Conservation (phyloP, 2,888 invertebrate species). For the Cyclophora albipunctata region DNA sequence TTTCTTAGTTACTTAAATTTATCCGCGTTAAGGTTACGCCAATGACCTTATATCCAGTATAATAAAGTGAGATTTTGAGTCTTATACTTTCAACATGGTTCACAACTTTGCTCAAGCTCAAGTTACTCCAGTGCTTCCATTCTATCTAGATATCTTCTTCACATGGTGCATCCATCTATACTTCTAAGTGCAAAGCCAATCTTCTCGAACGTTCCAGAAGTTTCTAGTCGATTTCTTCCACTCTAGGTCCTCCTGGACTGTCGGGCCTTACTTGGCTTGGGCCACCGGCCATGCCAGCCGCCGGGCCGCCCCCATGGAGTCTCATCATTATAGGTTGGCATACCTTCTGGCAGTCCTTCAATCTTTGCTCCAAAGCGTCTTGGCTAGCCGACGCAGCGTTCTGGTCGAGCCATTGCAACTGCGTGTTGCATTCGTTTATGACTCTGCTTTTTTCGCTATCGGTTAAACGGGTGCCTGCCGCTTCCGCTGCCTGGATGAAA, state of each 20-base stretch:
- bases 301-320: constrained; percentile 77
- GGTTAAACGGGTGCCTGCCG: constrained; percentile 79
- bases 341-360: constrained; percentile 83
- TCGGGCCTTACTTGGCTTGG: constrained; percentile 40
- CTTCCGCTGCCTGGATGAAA: constrained; percentile 74
- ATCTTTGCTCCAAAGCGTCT: constrained; percentile 84
- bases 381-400: constrained; percentile 77
- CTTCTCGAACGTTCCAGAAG: too few relatives aligned
- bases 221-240: constrained; percentile 79
- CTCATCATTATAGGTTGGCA: constrained; percentile 89
- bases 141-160: too few relatives aligned
- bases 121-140: too few relatives aligned
- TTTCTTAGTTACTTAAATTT: too few relatives aligned
- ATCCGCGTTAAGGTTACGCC: too few relatives aligned
- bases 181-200: too few relatives aligned
- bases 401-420: constrained; percentile 87
- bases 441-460: constrained; percentile 82
- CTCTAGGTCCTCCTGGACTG: constrained; percentile 75
- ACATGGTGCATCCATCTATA: too few relatives aligned
- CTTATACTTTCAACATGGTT: too few relatives aligned
- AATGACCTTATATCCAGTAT: too few relatives aligned
- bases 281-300: constrained; percentile 27
- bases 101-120: too few relatives aligned
- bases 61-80: too few relatives aligned
- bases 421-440: constrained; percentile 79